Evolutionary conservation across 2,113 vertebrate species (phyloP).

Genomic region (Hippolais icterina): DNA sequence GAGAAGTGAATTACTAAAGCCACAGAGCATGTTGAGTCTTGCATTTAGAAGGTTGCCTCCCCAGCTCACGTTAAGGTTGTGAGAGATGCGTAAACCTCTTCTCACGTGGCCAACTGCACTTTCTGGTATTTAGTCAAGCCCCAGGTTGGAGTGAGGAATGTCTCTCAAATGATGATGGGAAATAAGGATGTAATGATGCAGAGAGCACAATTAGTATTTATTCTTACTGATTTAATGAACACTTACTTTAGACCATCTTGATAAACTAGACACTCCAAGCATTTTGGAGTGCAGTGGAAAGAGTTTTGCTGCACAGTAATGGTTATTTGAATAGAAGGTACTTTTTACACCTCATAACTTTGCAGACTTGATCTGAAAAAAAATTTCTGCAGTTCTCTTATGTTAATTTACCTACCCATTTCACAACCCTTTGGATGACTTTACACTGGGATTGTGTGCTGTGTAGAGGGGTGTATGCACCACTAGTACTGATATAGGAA

Average conservation of each 20-base stretch:
- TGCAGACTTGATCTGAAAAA: background rate
- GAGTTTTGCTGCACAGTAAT: background rate
- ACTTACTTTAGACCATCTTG: background rate
- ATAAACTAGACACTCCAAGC: background rate
- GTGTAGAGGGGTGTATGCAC: background rate
- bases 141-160: background rate
- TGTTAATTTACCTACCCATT: background rate
- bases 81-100: background rate
- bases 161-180: background rate
- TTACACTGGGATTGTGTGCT: background rate
- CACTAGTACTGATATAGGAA: conserved; percentile 40
- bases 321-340: background rate
- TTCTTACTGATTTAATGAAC: background rate
- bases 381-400: fast-evolving
- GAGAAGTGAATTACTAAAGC: background rate
- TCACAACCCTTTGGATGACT: background rate
- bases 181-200: background rate
- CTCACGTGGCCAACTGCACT: fast-evolving
- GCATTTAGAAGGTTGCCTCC: background rate
- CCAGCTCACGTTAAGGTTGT: background rate
- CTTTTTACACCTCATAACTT: background rate
- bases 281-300: background rate
- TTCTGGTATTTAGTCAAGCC: background rate
- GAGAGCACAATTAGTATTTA: background rate
- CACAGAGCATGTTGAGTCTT: background rate